These are phyloP conservation scores for Vireo griseus DNA, from an alignment of 2,797 vertebrate species.

Conservation along the genomic window DNA sequence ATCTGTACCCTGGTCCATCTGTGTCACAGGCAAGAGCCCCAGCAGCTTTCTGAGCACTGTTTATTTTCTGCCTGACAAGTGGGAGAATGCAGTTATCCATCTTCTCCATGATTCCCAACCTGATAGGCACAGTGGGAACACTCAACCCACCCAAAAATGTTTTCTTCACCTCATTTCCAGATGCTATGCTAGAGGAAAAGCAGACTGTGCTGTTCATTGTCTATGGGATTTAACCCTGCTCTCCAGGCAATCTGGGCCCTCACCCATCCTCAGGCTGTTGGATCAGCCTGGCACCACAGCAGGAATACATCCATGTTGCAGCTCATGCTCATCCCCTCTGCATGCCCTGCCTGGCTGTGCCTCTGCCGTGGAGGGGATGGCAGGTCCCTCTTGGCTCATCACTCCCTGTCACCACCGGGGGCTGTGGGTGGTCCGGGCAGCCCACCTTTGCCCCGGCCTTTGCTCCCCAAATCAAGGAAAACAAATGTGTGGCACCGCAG, in stretches of 20 bases:
- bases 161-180: background rate
- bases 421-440: background rate
- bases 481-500: background rate
- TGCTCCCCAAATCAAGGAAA: background rate
- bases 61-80: background rate
- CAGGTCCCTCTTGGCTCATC: background rate
- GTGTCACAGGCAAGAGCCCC: background rate
- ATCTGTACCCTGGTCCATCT: accelerated
- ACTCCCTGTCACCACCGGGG: background rate
- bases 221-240: background rate
- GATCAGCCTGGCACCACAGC: accelerated
- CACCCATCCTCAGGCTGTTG: background rate
- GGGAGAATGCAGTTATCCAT: background rate
- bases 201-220: background rate
- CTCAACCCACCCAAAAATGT: background rate
- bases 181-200: background rate
- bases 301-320: background rate
- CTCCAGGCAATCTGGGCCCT: background rate
- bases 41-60: background rate
- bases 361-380: background rate
- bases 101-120: background rate
- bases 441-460: background rate
- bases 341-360: background rate
- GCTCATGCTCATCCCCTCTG: background rate
- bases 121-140: background rate